Evolutionary conservation across 2,113 vertebrate genomes (phyloP), one percentile per base, ranked within the genome.

Genomic region (Lepus timidus): DNA sequence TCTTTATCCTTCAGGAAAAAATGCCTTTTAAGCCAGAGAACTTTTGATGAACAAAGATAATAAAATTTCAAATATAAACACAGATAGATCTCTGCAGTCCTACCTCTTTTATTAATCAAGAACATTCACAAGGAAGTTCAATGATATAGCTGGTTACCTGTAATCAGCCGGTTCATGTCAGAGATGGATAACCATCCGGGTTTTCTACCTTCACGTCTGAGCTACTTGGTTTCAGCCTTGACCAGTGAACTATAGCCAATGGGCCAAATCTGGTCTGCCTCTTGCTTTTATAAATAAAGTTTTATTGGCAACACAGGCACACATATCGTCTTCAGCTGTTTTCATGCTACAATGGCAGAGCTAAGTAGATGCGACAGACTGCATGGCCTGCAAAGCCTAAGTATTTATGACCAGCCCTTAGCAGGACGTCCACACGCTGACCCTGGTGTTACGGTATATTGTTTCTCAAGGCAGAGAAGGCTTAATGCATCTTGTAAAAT

Each of bases 1-100:
- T 81, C 31, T 79, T 61, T 74, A 81, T 85, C 29, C 75, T 88
- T 86, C 16, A 88, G 78, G 76, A 88, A 90, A 96, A 85, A 55
- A 9, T 51, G 29, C 3, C 62, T 83, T 68, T 86, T 83, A 94
- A 80, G 82, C 19, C 23, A 92, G 62, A 39, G 61, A 93, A 68
- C 4, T 81, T 90, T 74, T 49, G 39, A 68, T 39, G 27, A 81
- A 44, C 52, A 87, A 86, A 79, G 44, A 65, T 58, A 70, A 91
- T 29, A 65, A 71, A 90, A 78, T 74, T 76, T 85, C 61, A 88
- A 81, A 62, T 51, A 81, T 29, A 12, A 95, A 44, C 44, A 44
- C 44, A 87, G 58, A 55, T 29, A 92, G 33, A 85, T 80, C 49
- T 81, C 16, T 44, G 22, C 16, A 70, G 68, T 39, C 7, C 11